Conservation (phyloP, 92 coral and sea anemone species). For the Porites lobata region DNA sequence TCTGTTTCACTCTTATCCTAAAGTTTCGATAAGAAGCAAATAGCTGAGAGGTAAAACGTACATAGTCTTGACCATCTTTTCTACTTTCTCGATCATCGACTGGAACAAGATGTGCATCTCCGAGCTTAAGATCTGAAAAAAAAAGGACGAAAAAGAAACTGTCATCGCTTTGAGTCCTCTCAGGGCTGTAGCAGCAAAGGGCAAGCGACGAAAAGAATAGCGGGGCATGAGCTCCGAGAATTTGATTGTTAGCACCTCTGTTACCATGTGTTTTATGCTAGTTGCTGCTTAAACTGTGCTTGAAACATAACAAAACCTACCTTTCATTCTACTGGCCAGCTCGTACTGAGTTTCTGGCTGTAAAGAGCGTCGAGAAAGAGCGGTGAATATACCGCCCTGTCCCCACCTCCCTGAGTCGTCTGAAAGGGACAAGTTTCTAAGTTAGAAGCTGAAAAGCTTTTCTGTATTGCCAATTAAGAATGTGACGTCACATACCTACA, state of each 20-base stretch:
- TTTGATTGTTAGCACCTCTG: neutral
- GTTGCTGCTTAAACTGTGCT: neutral
- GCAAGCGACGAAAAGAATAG: neutral
- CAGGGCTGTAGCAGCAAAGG: too few species aligned
- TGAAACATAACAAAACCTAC: slow-evolving; percentile 26
- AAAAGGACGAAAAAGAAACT: too few species aligned
- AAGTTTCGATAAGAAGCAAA: neutral
- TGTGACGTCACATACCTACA: slow-evolving; percentile 75
- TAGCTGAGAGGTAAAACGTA: slow-evolving; percentile 23
- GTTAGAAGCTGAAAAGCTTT: neutral
- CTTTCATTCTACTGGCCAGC: slow-evolving; percentile 91
- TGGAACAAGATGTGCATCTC: slow-evolving; percentile 86
- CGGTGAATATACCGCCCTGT: slow-evolving; percentile 90
- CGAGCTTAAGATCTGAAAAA: slow-evolving; percentile 78
- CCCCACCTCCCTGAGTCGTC: slow-evolving; percentile 97
- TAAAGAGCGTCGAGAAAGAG: slow-evolving; percentile 78
- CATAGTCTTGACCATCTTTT: slow-evolving; percentile 59
- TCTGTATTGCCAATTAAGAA: neutral
- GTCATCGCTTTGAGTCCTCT: neutral
- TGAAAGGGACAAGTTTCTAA: neutral
- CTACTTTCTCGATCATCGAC: slow-evolving; percentile 49
- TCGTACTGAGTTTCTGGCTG: slow-evolving; percentile 80
- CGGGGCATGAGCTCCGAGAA: neutral
- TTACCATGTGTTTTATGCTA: too few species aligned
- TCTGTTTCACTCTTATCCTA: neutral